phyloP scores from a whole-genome alignment of 2,797 vertebrate species.

The Poecilia gillii region DNA sequence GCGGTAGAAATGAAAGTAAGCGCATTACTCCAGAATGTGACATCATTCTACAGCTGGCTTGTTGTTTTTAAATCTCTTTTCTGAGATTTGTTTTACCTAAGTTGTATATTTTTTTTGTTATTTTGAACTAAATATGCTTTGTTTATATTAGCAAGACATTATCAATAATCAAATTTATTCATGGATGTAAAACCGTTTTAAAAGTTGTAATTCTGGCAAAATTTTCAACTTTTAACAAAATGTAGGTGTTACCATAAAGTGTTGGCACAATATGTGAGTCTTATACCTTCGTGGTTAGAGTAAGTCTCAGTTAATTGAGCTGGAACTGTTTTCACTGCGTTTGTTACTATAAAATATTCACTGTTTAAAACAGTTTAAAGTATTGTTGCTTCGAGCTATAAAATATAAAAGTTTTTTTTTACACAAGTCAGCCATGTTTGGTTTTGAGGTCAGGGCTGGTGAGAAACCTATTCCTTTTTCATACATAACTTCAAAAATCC shows the following conservation, averaged over 20 bases:
- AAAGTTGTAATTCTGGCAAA: neutral
- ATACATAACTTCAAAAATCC: neutral
- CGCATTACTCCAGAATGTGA: conserved; percentile 15
- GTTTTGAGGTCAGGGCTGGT: neutral
- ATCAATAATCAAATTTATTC: neutral
- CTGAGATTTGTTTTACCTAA: neutral
- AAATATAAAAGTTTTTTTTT: neutral
- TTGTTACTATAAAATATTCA: neutral
- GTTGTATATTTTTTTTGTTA: neutral
- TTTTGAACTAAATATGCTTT: neutral
- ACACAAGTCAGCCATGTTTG: neutral
- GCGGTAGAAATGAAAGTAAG: conserved; percentile 38
- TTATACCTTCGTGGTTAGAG: neutral
- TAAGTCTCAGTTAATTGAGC: neutral
- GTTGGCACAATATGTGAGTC: neutral
- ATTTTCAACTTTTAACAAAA: neutral
- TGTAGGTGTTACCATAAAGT: neutral
- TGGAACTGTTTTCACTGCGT: neutral
- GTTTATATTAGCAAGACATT: neutral
- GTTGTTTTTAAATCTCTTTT: neutral
- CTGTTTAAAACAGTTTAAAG: neutral
- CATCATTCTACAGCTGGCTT: conserved; percentile 52
- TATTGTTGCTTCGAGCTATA: neutral
- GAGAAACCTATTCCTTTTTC: neutral
- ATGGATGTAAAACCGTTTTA: neutral